phyloP scores from a whole-genome alignment of 2,888 invertebrate species.

The Sinohyriopsis cumingii region DNA sequence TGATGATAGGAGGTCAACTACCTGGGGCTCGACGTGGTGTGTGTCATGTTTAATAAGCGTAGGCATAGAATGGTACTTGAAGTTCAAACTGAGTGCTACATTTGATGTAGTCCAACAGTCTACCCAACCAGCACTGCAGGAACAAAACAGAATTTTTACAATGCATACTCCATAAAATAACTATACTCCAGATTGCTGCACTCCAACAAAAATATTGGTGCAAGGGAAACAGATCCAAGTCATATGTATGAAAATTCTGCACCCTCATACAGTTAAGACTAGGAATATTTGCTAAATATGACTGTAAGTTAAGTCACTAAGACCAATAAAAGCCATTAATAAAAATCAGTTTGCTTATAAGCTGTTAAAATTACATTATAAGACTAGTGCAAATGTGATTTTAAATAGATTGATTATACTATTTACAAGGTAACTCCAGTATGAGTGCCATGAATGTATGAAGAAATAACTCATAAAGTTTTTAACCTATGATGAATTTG shows the following conservation, averaged over 20 bases:
- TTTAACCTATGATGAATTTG: too few relatives aligned
- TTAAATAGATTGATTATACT: too few relatives aligned
- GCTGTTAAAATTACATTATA: too few relatives aligned
- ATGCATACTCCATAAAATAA: neutral
- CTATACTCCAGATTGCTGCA: neutral
- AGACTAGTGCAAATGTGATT: too few relatives aligned
- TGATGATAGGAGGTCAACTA: constrained; percentile 26
- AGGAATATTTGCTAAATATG: too few relatives aligned
- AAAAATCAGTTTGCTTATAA: too few relatives aligned
- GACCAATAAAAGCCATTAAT: too few relatives aligned
- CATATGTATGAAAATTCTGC: neutral
- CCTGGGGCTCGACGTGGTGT: constrained; percentile 78
- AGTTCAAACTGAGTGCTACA: constrained; percentile 91
- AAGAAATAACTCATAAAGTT: too few relatives aligned
- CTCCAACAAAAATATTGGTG: neutral
- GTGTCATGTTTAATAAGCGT: constrained; percentile 90
- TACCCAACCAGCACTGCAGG: constrained; percentile 84
- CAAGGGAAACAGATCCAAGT: neutral
- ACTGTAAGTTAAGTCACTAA: too few relatives aligned
- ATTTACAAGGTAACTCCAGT: too few relatives aligned
- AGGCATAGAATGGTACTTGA: constrained; percentile 93
- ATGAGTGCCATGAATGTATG: too few relatives aligned
- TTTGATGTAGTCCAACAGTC: constrained; percentile 98
- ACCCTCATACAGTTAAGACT: too few relatives aligned
- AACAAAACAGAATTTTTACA: constrained; percentile 6